Evolutionary conservation across 2,888 invertebrate species (phyloP).

Genomic region (Balanococcus diminutus): DNA sequence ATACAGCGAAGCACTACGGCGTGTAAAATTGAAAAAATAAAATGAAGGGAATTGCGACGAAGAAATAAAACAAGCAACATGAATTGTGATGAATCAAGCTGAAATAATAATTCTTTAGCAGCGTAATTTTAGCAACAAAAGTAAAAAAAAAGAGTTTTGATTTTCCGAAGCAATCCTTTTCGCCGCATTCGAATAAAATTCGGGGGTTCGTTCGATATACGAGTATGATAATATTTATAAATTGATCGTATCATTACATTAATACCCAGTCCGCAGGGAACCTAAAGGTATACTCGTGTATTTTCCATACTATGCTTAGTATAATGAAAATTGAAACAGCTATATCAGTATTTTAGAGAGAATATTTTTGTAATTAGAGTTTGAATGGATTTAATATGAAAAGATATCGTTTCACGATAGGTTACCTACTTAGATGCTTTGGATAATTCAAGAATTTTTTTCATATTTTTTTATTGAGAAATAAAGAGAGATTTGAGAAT

Average conservation of each 20-base stretch:
- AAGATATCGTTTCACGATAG: not conserved
- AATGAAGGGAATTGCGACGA: not conserved
- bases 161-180: not conserved
- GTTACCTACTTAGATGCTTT: not conserved
- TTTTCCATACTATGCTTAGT: not conserved
- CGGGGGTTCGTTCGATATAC: not conserved
- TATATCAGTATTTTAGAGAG: not conserved
- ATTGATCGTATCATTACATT: not conserved
- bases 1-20: slow-evolving; percentile 6
- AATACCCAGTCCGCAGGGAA: not conserved
- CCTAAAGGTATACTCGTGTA: not conserved
- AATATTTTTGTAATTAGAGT: not conserved
- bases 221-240: not conserved
- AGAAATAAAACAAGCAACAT: slow-evolving; percentile 16
- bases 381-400: not conserved
- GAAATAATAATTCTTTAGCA: not conserved
- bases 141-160: not conserved
- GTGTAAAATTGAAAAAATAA: not conserved
- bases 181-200: not conserved
- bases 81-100: slow-evolving; percentile 15
- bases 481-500: not conserved
- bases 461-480: not conserved
- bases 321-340: not conserved
- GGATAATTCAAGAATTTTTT: not conserved
- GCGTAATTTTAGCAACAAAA: not conserved